Base-by-base conservation (phyloP, 2,113 vertebrate species). In the Pangasianodon hypophthalmus region DNA sequence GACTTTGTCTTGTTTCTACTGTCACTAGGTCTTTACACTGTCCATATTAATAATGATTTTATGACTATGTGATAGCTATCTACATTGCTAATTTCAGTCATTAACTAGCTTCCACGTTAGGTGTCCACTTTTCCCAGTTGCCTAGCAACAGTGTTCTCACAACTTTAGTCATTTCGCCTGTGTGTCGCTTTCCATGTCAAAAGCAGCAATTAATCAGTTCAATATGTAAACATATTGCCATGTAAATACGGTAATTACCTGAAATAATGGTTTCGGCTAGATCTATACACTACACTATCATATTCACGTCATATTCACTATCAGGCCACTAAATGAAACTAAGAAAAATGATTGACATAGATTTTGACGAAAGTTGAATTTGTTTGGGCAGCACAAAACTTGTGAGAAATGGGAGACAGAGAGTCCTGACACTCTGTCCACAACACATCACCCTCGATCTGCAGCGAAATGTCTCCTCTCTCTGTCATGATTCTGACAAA, bases 101-200 rank as follows among this genome's bases (percentile, higher is more conserved):
- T 54, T 6, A 52, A 60, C 19, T 60, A 56, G n/a, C 81, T 37
- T 83, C 54, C 24, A 16, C 24, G 13, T 62, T 85, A 48, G 84
- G 26, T 85, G 60, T n/a, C 84, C 84, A 67, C 29, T 85, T 26
- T 67, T 14, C 84, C 84, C 60, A 85, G 84, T 85, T 85, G 84
- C 84, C 62, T 50, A 85, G 84, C 82, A 84, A 84, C 82, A 60
- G 54, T 26, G 44, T 60, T 60, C 54, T 60, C 21, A 26, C 19
- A 41, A 60, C 32, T 84, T 58, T 60, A 21, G n/a, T 26, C 44
- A 10, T 32, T 67, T 85, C 24, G 8, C 29, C 56, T 46, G 56
- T 16, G 16, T n/a, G 83, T 46, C 16, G 2, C 24, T 64, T 58
- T 41, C n/a, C 19, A 14, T 48, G 14, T 67, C 84, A 82, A 82